Base-by-base conservation (phyloP, 2,888 invertebrate genomes). In the Schizotus pectinicornis region DNA sequence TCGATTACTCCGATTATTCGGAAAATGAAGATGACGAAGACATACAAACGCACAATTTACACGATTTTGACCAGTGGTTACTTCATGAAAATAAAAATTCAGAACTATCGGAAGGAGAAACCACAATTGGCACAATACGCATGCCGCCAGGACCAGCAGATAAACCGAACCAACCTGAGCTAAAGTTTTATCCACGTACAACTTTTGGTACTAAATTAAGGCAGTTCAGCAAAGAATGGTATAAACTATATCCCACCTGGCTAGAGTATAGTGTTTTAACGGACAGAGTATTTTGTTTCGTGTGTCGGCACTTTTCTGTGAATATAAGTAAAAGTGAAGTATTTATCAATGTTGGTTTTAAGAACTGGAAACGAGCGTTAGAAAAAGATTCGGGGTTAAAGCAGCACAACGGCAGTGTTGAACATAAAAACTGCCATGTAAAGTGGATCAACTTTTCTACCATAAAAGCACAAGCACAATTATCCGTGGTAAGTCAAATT, bases 341-440 rank as follows among this genome's bases (percentile, higher is more conserved):
- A 1, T 46, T 50, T 54, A 39, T 47, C 0, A 32, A 7, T 13
- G 31, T 47, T 12, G 37, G 37, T 9, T 53, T 53, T 32, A 38
- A 36, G 32, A 43, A 45, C 38, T 45, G 45, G 37, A 53, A 37
- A 37, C 31, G 53, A 8, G 50, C 50, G 6, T 12, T 50, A 32
- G 39, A 50, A 33, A 11, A 31, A 9, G 13, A 31, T n/a, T 45
- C 34, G 7, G 31, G 30, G 35, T 36, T 53, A 9, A 41, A 50
- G 7, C 39, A 41, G 32, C 50, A 50, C 33, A 12, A 6, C n/a
- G n/a, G 31, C 3, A 50, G 41, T 50, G 37, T 6, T 14, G 48
- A 48, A 37, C 48, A 48, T 14, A 48, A 48, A 37, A 48, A 37
- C 12, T n/a, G 30, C 35, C 9, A 22, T 14, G 30, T 37, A 7